Percentiles rank a stretch among this genome's conserved stretches.
Evolutionary conservation across 2,797 vertebrate genomes (phyloP).

Genomic region (Karalla daura): DNA sequence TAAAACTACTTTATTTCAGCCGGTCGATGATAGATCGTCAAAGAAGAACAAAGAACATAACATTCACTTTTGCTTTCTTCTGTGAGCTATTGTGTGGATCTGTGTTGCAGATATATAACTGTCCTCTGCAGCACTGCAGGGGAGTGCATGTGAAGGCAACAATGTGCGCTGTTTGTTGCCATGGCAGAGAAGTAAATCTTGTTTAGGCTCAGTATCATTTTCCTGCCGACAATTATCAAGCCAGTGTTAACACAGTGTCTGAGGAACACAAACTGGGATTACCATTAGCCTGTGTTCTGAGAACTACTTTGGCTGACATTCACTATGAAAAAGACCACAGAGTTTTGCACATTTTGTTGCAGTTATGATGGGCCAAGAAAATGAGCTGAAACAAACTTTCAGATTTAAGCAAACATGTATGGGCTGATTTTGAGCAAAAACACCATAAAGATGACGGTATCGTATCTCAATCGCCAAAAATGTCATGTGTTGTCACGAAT

Average conservation of each 20-base stretch:
- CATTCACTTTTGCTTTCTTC: background rate
- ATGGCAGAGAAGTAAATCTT: background rate
- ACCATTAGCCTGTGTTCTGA: background rate
- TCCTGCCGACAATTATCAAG: background rate
- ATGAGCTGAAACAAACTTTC: background rate
- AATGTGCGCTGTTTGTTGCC: background rate
- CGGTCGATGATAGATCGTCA: background rate
- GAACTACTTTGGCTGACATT: background rate
- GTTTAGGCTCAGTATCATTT: background rate
- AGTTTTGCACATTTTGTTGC: background rate
- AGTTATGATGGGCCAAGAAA: background rate
- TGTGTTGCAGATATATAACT: background rate
- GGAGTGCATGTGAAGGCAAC: background rate
- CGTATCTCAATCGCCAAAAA: background rate
- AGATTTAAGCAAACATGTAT: too few relatives aligned
- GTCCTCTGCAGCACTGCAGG: background rate
- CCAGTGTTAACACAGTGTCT: background rate
- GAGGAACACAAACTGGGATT: background rate
- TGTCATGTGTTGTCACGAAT: background rate
- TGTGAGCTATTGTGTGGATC: background rate
- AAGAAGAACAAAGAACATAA: background rate
- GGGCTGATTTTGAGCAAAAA: too few relatives aligned
- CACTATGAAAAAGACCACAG: background rate
- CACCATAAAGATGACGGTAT: too few relatives aligned
- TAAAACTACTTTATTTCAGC: background rate